Base-by-base conservation (phyloP, 2,113 vertebrate species). In the Tenebrosternarchus preto region DNA sequence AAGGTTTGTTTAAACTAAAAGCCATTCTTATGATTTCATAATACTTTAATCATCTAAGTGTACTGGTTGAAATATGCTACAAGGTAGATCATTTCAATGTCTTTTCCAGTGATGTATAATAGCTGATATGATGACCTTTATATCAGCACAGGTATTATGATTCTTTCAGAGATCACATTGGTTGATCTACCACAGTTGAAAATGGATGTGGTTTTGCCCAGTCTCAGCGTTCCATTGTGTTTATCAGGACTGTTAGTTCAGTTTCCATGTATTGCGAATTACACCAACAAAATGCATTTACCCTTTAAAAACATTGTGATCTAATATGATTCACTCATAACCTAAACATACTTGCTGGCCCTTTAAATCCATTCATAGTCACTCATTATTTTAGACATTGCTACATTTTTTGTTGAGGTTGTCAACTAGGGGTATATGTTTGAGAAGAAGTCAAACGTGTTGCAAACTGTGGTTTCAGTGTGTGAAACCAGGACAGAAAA, bases 231-330 rank as follows among this genome's bases (percentile, higher is more conserved):
- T 79, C 27, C 67, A 79, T 75, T 57, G 72, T 46, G 5, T 82
- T n/a, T 59, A 55, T 73, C 57, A 36, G 29, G 56, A 64, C 22
- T 79, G 60, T 81, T 43, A 11, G 46, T 78, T 85, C 76, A 3
- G 72, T 81, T 67, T 67, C 59, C 56, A 63, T 78, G 63, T 77
- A 74, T 72, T 81, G 79, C 61, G 61, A 56, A 82, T 66, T 56
- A 75, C 81, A 77, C 85, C 86, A 87, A 91, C 86, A 81, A 84
- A 80, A 90, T 88, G 90, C 91, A 92, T 88, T 84, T 91, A 89
- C 91, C 91, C 92, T 93, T 93, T 93, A 93, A 92, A n/a, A 84
- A 88, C 85, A 80, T 77, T 85, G 77, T 77, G 83, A 81, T 81
- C 81, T 83, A 59, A 53, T 80, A 76, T 84, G 84, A 86, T 85